A percentile compares a stretch with the other conserved stretches of the same genome.
Evolutionary conservation across 2,113 vertebrate species (phyloP).

Genomic region (Nibea coibor): DNA sequence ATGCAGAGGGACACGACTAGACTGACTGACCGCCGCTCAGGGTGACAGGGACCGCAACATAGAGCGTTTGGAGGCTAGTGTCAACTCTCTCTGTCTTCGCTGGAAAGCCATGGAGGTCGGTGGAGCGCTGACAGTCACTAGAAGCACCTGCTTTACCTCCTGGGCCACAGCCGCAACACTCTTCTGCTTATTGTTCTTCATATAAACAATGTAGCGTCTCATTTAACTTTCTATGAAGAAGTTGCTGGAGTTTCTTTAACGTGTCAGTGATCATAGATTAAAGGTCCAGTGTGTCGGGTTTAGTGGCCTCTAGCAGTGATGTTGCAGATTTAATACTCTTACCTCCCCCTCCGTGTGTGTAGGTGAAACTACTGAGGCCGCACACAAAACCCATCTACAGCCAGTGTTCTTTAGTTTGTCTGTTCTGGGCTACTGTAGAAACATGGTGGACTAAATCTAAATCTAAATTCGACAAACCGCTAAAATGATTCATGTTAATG

Average conservation of each 20-base stretch:
- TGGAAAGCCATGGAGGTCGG: too few species aligned
- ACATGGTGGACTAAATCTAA: neutral
- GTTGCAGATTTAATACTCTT: too few species aligned
- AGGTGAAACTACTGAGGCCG: too few species aligned
- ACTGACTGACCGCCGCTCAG: neutral
- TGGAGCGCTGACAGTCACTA: neutral
- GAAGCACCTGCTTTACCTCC: neutral
- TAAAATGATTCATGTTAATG: neutral
- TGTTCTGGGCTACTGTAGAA: too few species aligned
- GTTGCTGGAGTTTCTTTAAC: neutral
- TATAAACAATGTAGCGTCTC: neutral
- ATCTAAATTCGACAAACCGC: neutral
- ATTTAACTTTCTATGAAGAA: neutral
- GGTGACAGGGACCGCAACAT: neutral
- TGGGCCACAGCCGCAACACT: too few species aligned
- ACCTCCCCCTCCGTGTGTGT: too few species aligned
- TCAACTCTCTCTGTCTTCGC: neutral
- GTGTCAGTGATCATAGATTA: neutral
- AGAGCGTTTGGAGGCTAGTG: neutral
- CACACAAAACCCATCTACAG: too few species aligned
- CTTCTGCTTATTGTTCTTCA: neutral
- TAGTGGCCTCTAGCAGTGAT: too few species aligned
- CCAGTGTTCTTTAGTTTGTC: too few species aligned
- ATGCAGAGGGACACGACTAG: neutral
- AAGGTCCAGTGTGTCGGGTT: too few species aligned